A percentile compares a stretch with the other conserved stretches of the same genome.
Conservation (phyloP, 2,797 vertebrate species). For the Cygnus olor region DNA sequence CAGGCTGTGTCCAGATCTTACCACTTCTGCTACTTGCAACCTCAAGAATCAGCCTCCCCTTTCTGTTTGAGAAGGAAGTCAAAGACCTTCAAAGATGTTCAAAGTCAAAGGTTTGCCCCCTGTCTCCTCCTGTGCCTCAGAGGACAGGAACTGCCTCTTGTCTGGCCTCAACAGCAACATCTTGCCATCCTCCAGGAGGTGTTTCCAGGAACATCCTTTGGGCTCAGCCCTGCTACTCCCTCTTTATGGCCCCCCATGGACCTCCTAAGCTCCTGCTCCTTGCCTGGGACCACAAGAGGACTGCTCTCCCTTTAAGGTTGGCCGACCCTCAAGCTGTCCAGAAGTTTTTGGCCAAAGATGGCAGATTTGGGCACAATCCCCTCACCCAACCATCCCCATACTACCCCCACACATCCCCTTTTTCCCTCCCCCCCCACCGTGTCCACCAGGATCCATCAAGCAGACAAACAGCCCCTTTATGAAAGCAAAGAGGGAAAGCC, state of each 20-base stretch:
- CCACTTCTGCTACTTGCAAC: neutral
- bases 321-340: neutral
- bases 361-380: neutral
- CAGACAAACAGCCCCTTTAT: neutral
- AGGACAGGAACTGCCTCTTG: neutral
- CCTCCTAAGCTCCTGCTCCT: neutral
- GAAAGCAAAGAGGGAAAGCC: conserved; percentile 60
- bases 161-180: neutral
- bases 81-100: neutral
- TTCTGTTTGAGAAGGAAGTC: neutral
- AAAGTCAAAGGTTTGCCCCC: neutral
- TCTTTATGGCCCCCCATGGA: neutral
- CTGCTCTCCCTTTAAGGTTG: fast-evolving
- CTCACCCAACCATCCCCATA: neutral
- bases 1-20: neutral
- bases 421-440: neutral
- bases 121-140: neutral
- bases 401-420: neutral
- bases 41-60: neutral
- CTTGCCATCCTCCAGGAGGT: neutral
- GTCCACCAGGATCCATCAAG: neutral
- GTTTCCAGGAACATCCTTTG: neutral
- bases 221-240: neutral
- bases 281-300: neutral
- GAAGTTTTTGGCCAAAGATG: neutral